A percentile compares a stretch with the other conserved stretches of the same genome.
Conservation (phyloP, 1,140 invertebrate genomes). For the Andrena cerasifolii region DNA sequence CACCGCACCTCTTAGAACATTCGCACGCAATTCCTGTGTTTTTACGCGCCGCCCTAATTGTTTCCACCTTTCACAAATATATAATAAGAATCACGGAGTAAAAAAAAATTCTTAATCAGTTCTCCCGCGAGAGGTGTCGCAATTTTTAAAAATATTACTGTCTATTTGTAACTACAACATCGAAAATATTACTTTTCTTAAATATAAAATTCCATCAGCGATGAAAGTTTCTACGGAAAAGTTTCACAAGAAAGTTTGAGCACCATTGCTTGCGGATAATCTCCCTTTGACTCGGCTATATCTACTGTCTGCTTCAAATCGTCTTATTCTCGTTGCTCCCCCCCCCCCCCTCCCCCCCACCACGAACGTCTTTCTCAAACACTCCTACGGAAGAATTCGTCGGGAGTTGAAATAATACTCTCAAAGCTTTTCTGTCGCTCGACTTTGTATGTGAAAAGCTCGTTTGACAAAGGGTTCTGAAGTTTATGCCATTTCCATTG, state of each 20-base stretch:
- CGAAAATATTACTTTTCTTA: too few relatives aligned
- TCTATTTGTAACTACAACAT: too few relatives aligned
- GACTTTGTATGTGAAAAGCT: not conserved
- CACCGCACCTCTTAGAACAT: not conserved
- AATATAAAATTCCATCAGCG: too few relatives aligned
- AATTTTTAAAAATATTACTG: too few relatives aligned
- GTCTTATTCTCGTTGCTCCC: conserved; percentile 12
- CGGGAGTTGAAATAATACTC: not conserved
- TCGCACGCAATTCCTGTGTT: not conserved
- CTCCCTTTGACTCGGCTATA: not conserved
- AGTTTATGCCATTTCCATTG: too few relatives aligned
- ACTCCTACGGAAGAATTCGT: not conserved
- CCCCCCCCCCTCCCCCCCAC: too few relatives aligned
- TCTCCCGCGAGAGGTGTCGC: too few relatives aligned
- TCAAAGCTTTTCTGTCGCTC: not conserved
- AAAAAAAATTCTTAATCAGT: too few relatives aligned
- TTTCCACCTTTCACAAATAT: not conserved
- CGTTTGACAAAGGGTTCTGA: not conserved
- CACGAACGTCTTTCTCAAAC: not conserved
- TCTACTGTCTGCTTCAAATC: not conserved
- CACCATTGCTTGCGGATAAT: not conserved
- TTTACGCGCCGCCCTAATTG: not conserved
- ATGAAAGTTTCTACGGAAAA: not conserved
- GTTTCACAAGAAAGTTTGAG: not conserved
- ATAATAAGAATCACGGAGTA: not conserved